Evolutionary conservation across 2,113 vertebrate genomes (phyloP).

Genomic region (Orycteropus afer): DNA sequence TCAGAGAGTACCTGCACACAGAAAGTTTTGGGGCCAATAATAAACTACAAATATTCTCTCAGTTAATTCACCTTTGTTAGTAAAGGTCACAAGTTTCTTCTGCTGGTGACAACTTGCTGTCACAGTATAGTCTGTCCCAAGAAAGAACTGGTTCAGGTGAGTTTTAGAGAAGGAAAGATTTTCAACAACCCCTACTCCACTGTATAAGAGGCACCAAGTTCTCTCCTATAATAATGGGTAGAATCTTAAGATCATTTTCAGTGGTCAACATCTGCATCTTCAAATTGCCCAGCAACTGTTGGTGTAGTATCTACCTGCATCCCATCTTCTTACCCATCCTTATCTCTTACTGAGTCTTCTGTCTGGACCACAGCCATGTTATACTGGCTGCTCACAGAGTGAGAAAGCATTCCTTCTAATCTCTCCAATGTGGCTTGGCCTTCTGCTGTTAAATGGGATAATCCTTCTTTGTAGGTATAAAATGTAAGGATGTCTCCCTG

Average conservation of each 20-base stretch:
- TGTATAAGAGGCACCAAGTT: slow-evolving; percentile 70
- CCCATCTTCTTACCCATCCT: no score
- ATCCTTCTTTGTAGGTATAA: slow-evolving; percentile 97
- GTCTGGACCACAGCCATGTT: slow-evolving; percentile 98
- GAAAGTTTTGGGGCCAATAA: slow-evolving; percentile 10
- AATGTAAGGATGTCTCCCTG: slow-evolving; percentile 93
- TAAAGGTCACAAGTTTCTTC: no score
- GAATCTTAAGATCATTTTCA: slow-evolving; percentile 86
- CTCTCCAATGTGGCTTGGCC: slow-evolving; percentile 96
- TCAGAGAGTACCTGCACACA: not conserved
- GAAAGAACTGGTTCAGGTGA: no score
- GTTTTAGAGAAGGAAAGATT: no score
- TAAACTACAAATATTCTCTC: no score
- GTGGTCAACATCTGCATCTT: slow-evolving; percentile 97
- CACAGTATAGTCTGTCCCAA: no score
- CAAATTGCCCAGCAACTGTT: slow-evolving; percentile 94
- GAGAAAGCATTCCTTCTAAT: slow-evolving; percentile 96
- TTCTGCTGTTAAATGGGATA: slow-evolving; percentile 93
- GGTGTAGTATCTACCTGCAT: slow-evolving; percentile 95
- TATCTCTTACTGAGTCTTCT: slow-evolving; percentile 87
- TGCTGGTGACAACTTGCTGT: no score
- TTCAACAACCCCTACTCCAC: slow-evolving; percentile 56
- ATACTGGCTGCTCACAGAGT: slow-evolving; percentile 93
- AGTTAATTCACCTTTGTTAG: no score
- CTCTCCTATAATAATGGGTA: slow-evolving; percentile 55